A percentile compares a stretch with the other conserved stretches of the same genome.
Evolutionary conservation across 2,888 invertebrate species (phyloP).

Genomic region (Ypsolopha scabrella): DNA sequence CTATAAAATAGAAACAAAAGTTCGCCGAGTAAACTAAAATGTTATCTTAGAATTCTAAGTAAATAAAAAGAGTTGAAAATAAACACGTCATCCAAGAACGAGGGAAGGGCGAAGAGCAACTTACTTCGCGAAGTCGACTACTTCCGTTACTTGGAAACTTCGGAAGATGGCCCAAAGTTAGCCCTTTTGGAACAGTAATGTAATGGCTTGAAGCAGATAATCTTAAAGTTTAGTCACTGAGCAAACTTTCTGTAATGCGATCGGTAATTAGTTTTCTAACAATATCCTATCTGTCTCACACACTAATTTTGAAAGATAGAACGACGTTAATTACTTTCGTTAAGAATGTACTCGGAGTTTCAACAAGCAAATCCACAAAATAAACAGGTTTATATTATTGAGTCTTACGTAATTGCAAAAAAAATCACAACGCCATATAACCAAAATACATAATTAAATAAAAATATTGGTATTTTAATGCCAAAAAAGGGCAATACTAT

Average conservation of each 20-base stretch:
- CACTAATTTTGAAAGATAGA: background rate
- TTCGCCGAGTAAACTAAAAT: too few relatives aligned
- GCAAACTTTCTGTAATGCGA: slow-evolving; percentile 39
- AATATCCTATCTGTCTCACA: slow-evolving; percentile 2
- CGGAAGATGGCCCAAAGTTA: slow-evolving; percentile 20
- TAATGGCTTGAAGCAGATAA: slow-evolving; percentile 50
- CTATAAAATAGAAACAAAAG: too few relatives aligned
- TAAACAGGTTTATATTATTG: too few relatives aligned
- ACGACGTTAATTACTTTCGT: background rate
- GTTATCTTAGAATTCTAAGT: too few relatives aligned
- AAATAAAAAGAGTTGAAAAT: slow-evolving; percentile 12
- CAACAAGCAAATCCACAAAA: too few relatives aligned
- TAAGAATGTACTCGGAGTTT: too few relatives aligned
- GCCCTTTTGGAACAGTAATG: slow-evolving; percentile 34
- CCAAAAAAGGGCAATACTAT: too few relatives aligned
- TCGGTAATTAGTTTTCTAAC: slow-evolving; percentile 38
- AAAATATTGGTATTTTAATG: too few relatives aligned
- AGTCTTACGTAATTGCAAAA: too few relatives aligned
- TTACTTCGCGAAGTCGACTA: slow-evolving; percentile 23
- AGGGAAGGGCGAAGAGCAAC: background rate
- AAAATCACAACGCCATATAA: too few relatives aligned
- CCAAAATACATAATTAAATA: too few relatives aligned
- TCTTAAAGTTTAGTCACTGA: slow-evolving; percentile 46
- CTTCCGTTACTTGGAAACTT: slow-evolving; percentile 32
- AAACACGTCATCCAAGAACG: slow-evolving; percentile 17